Evolutionary conservation across 2,888 invertebrate species (phyloP).

Genomic region (Caradrina kadenii): DNA sequence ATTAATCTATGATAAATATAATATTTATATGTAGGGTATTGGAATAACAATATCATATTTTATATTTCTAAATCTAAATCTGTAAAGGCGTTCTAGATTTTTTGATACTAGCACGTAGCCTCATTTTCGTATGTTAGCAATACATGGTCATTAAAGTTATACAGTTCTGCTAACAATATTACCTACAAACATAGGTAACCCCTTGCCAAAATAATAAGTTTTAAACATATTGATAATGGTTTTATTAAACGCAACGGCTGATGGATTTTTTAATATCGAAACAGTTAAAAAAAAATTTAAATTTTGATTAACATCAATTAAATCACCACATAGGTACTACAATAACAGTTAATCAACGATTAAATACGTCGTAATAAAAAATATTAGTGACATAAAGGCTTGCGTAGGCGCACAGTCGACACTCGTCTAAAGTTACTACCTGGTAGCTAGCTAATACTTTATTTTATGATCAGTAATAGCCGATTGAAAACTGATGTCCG

Average conservation of each 20-base stretch:
- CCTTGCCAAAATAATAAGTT: neutral
- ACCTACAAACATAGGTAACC: neutral
- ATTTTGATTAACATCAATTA: neutral
- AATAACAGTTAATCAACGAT: conserved; percentile 31
- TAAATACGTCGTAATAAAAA: conserved; percentile 15
- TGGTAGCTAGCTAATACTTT: conserved; percentile 26
- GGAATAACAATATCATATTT: conserved; percentile 19
- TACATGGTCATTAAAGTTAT: neutral
- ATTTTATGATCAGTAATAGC: conserved; percentile 41
- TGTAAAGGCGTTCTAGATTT: conserved; percentile 11
- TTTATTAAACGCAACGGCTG: too few relatives aligned
- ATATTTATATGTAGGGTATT: conserved; percentile 38
- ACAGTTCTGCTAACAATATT: neutral
- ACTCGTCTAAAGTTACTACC: conserved; percentile 30
- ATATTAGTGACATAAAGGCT: conserved; percentile 18
- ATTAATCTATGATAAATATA: conserved; percentile 36
- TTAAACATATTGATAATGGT: neutral
- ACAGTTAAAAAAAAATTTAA: neutral
- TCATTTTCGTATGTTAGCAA: neutral
- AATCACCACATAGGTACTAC: conserved; percentile 10
- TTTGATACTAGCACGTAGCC: neutral
- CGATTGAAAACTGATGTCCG: conserved; percentile 15
- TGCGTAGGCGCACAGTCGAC: conserved; percentile 34
- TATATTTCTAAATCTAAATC: conserved; percentile 12
- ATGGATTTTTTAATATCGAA: neutral